Conservation (phyloP, 2,888 invertebrate species). For the Steinernema scapterisci region DNA sequence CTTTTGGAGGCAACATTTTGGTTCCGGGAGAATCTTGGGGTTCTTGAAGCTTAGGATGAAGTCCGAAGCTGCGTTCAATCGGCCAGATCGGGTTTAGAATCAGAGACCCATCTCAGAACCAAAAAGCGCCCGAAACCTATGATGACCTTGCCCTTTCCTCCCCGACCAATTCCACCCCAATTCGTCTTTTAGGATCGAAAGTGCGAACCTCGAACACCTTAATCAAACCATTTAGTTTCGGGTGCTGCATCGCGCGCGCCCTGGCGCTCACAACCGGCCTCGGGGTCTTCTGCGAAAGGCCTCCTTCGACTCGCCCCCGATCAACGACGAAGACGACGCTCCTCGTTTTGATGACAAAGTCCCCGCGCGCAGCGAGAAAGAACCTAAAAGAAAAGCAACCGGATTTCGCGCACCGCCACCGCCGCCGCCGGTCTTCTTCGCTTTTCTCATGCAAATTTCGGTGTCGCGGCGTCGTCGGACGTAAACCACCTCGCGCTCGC, state of each 20-base stretch:
- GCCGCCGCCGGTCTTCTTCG: not conserved
- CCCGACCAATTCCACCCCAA: too few relatives aligned
- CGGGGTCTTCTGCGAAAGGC: not conserved
- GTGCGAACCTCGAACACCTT: constrained; percentile 29
- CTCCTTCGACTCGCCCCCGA: not conserved
- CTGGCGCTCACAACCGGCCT: not conserved
- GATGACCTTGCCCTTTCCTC: too few relatives aligned
- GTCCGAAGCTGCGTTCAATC: too few relatives aligned
- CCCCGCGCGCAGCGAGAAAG: not conserved
- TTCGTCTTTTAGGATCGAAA: not conserved
- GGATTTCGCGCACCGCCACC: constrained; percentile 15
- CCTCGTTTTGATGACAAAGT: constrained; percentile 14
- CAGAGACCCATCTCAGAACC: too few relatives aligned
- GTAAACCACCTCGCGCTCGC: not conserved
- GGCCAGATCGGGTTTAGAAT: too few relatives aligned
- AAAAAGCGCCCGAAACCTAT: too few relatives aligned
- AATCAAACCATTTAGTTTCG: too few relatives aligned
- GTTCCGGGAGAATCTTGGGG: too few relatives aligned
- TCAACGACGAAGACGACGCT: not conserved
- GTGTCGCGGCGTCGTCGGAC: not conserved
- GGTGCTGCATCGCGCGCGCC: not conserved
- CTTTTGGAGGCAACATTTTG: too few relatives aligned
- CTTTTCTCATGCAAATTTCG: constrained; percentile 25
- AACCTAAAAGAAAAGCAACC: constrained; percentile 16
- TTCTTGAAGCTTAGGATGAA: too few relatives aligned